Conservation (phyloP, 2,888 invertebrate species). For the Agonum fuliginosum region DNA sequence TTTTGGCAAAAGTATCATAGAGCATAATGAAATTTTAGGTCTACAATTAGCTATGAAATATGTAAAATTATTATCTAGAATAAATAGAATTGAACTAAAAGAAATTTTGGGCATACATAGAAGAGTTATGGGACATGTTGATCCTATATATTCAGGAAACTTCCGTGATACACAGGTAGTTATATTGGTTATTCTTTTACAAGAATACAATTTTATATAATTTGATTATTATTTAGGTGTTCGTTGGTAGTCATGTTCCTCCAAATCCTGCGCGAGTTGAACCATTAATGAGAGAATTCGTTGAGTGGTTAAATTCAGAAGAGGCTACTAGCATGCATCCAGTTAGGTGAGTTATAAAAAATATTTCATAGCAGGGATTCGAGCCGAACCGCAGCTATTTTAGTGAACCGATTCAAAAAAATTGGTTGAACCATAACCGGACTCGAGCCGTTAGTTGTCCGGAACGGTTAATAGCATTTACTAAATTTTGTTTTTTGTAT, state of each 20-base stretch:
- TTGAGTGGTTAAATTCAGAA: slow-evolving; percentile 95
- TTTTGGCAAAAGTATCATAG: slow-evolving; percentile 93
- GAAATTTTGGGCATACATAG: slow-evolving; percentile 95
- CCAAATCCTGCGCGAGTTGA: slow-evolving; percentile 90
- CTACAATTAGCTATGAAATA: slow-evolving; percentile 96
- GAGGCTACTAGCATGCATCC: slow-evolving; percentile 91
- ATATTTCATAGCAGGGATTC: background rate
- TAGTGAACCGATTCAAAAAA: too few relatives aligned
- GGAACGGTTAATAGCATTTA: too few relatives aligned
- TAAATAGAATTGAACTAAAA: slow-evolving; percentile 85
- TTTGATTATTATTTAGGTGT: too few relatives aligned
- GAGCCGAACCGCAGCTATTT: too few relatives aligned
- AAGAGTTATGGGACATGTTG: slow-evolving; percentile 94
- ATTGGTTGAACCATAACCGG: too few relatives aligned
- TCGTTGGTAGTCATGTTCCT: slow-evolving; percentile 96
- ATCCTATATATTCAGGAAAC: slow-evolving; percentile 92
- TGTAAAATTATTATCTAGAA: slow-evolving; percentile 85
- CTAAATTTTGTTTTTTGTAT: too few relatives aligned
- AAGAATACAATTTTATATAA: slow-evolving; percentile 32
- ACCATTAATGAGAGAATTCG: slow-evolving; percentile 88
- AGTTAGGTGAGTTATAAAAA: slow-evolving; percentile 76
- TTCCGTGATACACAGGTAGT: slow-evolving; percentile 88
- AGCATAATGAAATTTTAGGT: slow-evolving; percentile 97
- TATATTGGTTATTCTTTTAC: slow-evolving; percentile 10
- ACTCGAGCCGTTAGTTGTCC: too few relatives aligned